A percentile compares a stretch with the other conserved stretches of the same genome.
Evolutionary conservation across 1,140 invertebrate species (phyloP).

Genomic region (Luehdorfia chinensis): DNA sequence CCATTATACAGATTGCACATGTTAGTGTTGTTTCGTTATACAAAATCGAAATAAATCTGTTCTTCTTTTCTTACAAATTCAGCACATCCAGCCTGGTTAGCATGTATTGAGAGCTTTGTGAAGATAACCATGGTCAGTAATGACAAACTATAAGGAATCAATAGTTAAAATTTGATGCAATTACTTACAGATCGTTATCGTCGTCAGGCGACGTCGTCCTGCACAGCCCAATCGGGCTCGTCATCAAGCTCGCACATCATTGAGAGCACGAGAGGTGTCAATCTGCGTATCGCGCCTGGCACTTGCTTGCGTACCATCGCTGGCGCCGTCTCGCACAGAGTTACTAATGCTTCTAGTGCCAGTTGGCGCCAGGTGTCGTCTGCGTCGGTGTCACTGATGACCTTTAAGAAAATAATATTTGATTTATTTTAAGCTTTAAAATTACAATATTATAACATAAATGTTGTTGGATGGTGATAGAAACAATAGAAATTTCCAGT

Average conservation of each 20-base stretch:
- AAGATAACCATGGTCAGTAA: too few relatives aligned
- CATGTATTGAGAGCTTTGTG: too few relatives aligned
- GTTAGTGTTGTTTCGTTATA: too few relatives aligned
- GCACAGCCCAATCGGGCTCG: slow-evolving; percentile 89
- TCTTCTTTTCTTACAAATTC: too few relatives aligned
- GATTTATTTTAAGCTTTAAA: not conserved
- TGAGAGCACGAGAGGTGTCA: slow-evolving; percentile 82
- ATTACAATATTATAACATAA: not conserved
- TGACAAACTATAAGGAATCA: too few relatives aligned
- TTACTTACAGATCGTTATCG: slow-evolving; percentile 83
- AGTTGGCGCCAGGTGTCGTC: slow-evolving; percentile 93
- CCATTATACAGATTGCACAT: too few relatives aligned
- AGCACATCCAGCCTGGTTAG: too few relatives aligned
- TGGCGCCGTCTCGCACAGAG: slow-evolving; percentile 95
- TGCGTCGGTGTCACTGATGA: slow-evolving; percentile 85
- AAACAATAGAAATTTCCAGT: too few relatives aligned
- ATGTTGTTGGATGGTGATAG: too few relatives aligned
- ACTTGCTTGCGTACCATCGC: slow-evolving; percentile 96
- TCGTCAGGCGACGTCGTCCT: slow-evolving; percentile 90
- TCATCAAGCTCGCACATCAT: slow-evolving; percentile 83
- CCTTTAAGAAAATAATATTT: slow-evolving; percentile 34
- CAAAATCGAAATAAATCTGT: too few relatives aligned
- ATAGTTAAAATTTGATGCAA: too few relatives aligned
- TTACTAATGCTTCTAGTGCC: slow-evolving; percentile 95
- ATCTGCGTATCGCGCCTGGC: slow-evolving; percentile 85